Percentiles rank a stretch among this genome's conserved stretches.
These are phyloP conservation scores for Apamea anceps DNA, from an alignment of 2,888 invertebrate species.

Conservation along the genomic window DNA sequence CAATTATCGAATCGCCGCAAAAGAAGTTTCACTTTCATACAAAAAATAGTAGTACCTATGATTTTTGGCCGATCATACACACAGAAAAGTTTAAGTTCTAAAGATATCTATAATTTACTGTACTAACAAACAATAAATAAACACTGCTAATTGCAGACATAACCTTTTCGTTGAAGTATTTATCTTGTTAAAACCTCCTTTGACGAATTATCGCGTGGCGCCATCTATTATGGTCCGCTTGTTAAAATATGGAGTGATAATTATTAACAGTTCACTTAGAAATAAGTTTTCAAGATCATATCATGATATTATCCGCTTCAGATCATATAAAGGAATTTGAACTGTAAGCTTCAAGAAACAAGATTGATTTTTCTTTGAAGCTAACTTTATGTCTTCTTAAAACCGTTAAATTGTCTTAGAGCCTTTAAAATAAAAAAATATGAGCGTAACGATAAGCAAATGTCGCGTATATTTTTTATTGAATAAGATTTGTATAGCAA, in stretches of 20 bases:
- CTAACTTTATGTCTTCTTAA: neutral
- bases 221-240: conserved; percentile 41
- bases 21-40: too few relatives aligned
- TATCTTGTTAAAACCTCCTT: conserved; percentile 34
- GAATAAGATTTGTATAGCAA: conserved; percentile 19
- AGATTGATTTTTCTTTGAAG: conserved; percentile 11
- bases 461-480: neutral
- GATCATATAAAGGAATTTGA: neutral
- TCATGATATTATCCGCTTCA: conserved; percentile 12
- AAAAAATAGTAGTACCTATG: too few relatives aligned
- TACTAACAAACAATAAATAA: conserved; percentile 13
- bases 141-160: conserved; percentile 25
- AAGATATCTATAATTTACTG: neutral
- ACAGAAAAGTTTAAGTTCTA: neutral
- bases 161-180: conserved; percentile 14
- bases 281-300: conserved; percentile 45
- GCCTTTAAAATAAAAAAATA: conserved; percentile 3
- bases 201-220: conserved; percentile 58
- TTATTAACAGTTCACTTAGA: conserved; percentile 28
- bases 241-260: conserved; percentile 52
- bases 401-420: conserved; percentile 1
- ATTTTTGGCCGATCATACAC: neutral
- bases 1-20: neutral
- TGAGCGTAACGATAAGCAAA: neutral
- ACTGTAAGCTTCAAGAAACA: neutral